Percentiles rank a stretch among this genome's conserved stretches.
Conservation (phyloP, 1,140 invertebrate genomes). For the Ceratina japonica region DNA sequence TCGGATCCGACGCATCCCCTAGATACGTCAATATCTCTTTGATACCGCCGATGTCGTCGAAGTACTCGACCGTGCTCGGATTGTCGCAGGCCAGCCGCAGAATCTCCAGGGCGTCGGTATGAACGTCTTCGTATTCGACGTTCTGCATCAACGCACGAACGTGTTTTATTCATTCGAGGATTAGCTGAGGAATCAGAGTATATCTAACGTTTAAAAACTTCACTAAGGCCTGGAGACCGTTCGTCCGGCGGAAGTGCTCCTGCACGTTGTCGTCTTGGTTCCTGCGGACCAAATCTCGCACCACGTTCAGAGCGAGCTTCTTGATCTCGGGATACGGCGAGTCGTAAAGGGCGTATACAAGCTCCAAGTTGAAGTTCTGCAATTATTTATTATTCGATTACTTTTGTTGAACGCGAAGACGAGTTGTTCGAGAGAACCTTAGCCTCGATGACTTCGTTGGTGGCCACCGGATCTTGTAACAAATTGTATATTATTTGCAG, state of each 20-base stretch:
- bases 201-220: constrained; percentile 70
- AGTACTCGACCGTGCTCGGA: constrained; percentile 57
- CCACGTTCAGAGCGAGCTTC: constrained; percentile 60
- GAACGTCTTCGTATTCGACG: constrained; percentile 68
- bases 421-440: constrained; percentile 25
- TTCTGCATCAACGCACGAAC: constrained; percentile 51
- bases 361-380: constrained; percentile 66
- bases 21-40: constrained; percentile 64
- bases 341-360: constrained; percentile 64
- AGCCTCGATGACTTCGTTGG: constrained; percentile 7
- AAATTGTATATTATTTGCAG: constrained; percentile 72
- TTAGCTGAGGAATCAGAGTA: not conserved
- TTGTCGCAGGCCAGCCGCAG: constrained; percentile 63
- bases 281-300: constrained; percentile 64
- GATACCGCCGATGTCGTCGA: constrained; percentile 59
- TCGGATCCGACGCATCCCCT: constrained; percentile 45
- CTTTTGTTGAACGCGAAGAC: too few relatives aligned
- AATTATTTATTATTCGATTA: not conserved
- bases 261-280: constrained; percentile 67
- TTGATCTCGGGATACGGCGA: constrained; percentile 71
- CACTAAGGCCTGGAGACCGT: constrained; percentile 64
- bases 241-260: constrained; percentile 64
- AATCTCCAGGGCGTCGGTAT: constrained; percentile 58
- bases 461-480: constrained; percentile 61
- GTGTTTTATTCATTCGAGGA: too few relatives aligned